Percentiles rank a stretch among this genome's conserved stretches.
phyloP scores from a whole-genome alignment of 2,113 vertebrate species.

The Notechis scutatus region DNA sequence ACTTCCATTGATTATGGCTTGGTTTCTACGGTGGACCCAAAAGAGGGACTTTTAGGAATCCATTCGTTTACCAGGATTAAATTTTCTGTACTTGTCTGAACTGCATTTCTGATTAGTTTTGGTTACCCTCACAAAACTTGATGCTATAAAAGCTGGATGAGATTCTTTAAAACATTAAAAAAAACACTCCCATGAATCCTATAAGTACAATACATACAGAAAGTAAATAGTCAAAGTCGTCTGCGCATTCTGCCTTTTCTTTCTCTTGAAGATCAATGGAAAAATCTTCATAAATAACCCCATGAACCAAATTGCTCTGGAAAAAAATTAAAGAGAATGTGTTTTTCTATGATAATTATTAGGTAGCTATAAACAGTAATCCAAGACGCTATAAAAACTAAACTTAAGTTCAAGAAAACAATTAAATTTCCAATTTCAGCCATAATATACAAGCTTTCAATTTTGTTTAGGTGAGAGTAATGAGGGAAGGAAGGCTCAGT shows the following conservation, averaged over 20 bases:
- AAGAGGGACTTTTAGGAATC: neutral
- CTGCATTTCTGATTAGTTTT: neutral
- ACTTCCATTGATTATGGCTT: neutral
- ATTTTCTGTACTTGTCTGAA: neutral
- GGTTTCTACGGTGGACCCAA: neutral
- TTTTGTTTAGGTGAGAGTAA: neutral
- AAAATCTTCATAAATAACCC: slow-evolving; percentile 42
- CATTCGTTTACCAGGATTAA: neutral
- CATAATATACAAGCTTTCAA: neutral
- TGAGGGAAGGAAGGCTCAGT: neutral
- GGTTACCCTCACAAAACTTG: neutral
- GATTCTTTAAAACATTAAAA: neutral
- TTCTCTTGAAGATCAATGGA: slow-evolving; percentile 16
- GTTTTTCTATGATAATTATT: neutral
- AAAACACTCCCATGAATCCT: neutral
- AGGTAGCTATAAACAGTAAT: neutral
- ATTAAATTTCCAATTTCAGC: neutral
- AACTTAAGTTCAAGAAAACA: neutral
- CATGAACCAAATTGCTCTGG: slow-evolving; percentile 39
- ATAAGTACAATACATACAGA: slow-evolving; percentile 2
- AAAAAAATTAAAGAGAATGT: slow-evolving; percentile 16
- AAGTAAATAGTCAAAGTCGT: neutral
- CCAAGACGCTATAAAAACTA: neutral
- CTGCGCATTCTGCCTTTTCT: slow-evolving; percentile 24
- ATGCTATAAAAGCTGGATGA: neutral